Base-by-base conservation (phyloP, 2,797 vertebrate genomes). In the Anguilla megastoma region DNA sequence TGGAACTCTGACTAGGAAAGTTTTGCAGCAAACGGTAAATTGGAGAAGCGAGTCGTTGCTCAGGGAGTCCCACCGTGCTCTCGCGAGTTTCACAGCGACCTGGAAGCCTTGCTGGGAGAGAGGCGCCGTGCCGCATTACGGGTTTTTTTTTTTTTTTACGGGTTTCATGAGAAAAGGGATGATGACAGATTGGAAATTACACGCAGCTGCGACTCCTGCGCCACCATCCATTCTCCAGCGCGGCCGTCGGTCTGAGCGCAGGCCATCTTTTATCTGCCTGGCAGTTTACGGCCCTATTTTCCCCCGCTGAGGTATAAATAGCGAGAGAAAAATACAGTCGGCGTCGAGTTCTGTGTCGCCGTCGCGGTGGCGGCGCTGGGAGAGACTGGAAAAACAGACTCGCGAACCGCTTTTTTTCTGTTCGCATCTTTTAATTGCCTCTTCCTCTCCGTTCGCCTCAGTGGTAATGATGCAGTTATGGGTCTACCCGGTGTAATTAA, bases 181-280 rank as follows among this genome's bases (percentile, higher is more conserved):
- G 16, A 76, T 80, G 86, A 85, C 48, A 86, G 27, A 71, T 1
- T 87, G 50, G 54, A 82, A 86, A 85, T 63, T 30, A 27, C 56
- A 58, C 63, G 58, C 71, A 88, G 58, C 63, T 89, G 86, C 50
- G 21, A 9, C 45, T n/a, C 85, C 18, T 54, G 54, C 86, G 18
- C 41, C 14, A 3, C 18, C 41, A 48, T 86, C 84, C 63, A 86
- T 86, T 86, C 54, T 54, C 41, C 36, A 80, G 74, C 24, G 24
- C 36, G 16, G 71, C 84, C 52, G 52, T 33, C 45, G 71, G 79
- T 27, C 41, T 58, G 33, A 76, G 48, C 88, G 85, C 60, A 14
- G 52, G 66, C 41, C 66, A 88, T 88, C 71, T 56, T 80, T 88
- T 85, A 82, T 88, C 85, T 60, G 85, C 74, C 9, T 88, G 88